A percentile compares a stretch with the other conserved stretches of the same genome.
phyloP scores from a whole-genome alignment of 2,888 invertebrate species.

The Tinea pellionella region DNA sequence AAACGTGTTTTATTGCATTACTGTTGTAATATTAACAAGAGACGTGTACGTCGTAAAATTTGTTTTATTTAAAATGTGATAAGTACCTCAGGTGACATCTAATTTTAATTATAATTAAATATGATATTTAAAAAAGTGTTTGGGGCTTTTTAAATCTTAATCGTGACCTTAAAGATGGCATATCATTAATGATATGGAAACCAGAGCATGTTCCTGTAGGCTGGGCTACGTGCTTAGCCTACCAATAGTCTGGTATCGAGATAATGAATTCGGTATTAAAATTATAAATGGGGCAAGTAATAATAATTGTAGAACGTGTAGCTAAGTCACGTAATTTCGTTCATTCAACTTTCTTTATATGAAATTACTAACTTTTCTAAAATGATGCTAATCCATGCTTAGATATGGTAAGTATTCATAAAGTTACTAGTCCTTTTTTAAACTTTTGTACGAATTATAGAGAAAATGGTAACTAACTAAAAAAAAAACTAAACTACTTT shows the following conservation, averaged over 20 bases:
- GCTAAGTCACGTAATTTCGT: not conserved
- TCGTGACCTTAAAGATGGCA: not conserved
- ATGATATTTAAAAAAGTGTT: not conserved
- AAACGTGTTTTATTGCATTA: no score
- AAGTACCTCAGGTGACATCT: no score
- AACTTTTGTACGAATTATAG: no score
- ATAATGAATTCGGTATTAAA: conserved; percentile 3
- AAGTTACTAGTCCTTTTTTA: no score
- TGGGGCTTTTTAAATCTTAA: no score
- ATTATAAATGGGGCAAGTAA: not conserved
- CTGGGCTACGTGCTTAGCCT: not conserved
- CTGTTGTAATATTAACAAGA: no score
- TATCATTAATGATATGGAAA: not conserved
- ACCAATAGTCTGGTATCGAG: not conserved
- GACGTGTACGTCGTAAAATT: no score
- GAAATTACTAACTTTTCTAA: not conserved
- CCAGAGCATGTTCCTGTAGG: not conserved
- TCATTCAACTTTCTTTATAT: not conserved
- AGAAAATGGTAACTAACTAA: no score
- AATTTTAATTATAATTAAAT: not conserved
- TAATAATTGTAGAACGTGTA: not conserved
- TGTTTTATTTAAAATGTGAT: no score
- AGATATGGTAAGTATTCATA: no score
- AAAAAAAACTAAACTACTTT: no score
- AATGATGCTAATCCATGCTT: no score